Percentiles rank a stretch among this genome's conserved stretches.
phyloP scores from a whole-genome alignment of 2,888 invertebrate species.

The Eremobia ochroleuca region DNA sequence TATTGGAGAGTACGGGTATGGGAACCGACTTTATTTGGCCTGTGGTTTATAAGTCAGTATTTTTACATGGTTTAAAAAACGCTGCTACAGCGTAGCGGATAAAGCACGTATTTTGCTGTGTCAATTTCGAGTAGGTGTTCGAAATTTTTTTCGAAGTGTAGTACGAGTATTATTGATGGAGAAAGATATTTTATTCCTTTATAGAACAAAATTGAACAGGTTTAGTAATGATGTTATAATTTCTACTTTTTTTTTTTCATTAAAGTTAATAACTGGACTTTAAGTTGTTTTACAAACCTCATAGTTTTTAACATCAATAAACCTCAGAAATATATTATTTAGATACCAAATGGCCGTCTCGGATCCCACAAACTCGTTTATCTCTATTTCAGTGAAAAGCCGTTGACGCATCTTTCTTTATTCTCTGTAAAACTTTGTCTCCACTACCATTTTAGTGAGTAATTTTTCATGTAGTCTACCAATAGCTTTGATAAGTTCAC shows the following conservation, averaged over 20 bases:
- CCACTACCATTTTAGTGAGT: conserved; percentile 67
- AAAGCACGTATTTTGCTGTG: not conserved
- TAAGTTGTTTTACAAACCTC: not conserved
- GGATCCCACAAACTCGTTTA: conserved; percentile 4
- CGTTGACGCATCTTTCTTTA: conserved; percentile 51
- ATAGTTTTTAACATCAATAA: not conserved
- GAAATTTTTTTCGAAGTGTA: not conserved
- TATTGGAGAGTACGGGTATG: conserved; percentile 69
- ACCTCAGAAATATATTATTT: not conserved
- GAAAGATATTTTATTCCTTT: too few species aligned
- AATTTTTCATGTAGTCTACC: conserved; percentile 72
- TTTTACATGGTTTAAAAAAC: not conserved
- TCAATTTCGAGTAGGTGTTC: not conserved
- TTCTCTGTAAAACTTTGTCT: conserved; percentile 64
- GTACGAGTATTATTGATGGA: not conserved
- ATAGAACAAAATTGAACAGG: too few species aligned
- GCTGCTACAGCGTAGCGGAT: not conserved
- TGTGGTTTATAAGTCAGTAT: conserved; percentile 14
- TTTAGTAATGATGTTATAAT: too few species aligned
- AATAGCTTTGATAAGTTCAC: conserved; percentile 55
- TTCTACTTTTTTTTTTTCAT: too few species aligned
- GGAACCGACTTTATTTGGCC: conserved; percentile 40
- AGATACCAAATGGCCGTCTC: not conserved
- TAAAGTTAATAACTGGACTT: too few species aligned
- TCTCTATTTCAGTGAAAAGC: conserved; percentile 31